Evolutionary conservation across 1,140 invertebrate genomes (phyloP).

Genomic region (Zaprionus camerounensis): DNA sequence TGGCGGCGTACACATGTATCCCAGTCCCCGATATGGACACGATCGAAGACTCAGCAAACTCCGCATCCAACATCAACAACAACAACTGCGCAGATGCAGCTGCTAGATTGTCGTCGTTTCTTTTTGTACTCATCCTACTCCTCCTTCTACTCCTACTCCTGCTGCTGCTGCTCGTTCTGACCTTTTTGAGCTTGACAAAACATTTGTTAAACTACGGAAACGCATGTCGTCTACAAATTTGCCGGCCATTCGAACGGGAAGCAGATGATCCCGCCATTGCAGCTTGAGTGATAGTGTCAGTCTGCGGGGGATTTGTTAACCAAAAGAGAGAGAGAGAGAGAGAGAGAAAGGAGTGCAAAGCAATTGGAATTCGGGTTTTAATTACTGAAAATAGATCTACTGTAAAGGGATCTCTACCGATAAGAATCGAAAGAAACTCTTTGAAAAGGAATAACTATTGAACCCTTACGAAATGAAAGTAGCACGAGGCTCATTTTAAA

Average conservation of each 20-base stretch:
- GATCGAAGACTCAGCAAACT: conserved; percentile 15
- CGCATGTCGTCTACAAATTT: conserved; percentile 76
- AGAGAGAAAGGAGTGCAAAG: neutral
- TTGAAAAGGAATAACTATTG: too few relatives aligned
- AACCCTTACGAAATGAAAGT: neutral
- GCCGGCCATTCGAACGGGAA: conserved; percentile 25
- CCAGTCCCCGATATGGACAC: conserved; percentile 56
- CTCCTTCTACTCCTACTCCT: neutral
- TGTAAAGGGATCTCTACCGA: neutral
- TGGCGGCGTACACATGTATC: conserved; percentile 58
- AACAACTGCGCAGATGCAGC: conserved; percentile 59
- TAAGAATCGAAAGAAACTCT: neutral
- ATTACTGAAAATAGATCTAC: too few relatives aligned
- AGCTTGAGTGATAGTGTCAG: neutral
- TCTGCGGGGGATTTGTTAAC: neutral
- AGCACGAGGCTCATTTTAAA: neutral
- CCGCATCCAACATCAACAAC: conserved; percentile 10
- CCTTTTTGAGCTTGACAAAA: conserved; percentile 77
- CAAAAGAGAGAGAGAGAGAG: neutral
- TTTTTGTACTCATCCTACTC: conserved; percentile 6
- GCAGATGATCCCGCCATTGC: conserved; percentile 2
- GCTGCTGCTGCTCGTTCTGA: conserved; percentile 45
- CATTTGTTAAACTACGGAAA: conserved; percentile 78
- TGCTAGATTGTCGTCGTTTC: conserved; percentile 46
- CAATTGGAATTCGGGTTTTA: neutral